A percentile compares a stretch with the other conserved stretches of the same genome.
Evolutionary conservation across 2,113 vertebrate genomes (phyloP).

Genomic region (Genyomyrus donnyi): DNA sequence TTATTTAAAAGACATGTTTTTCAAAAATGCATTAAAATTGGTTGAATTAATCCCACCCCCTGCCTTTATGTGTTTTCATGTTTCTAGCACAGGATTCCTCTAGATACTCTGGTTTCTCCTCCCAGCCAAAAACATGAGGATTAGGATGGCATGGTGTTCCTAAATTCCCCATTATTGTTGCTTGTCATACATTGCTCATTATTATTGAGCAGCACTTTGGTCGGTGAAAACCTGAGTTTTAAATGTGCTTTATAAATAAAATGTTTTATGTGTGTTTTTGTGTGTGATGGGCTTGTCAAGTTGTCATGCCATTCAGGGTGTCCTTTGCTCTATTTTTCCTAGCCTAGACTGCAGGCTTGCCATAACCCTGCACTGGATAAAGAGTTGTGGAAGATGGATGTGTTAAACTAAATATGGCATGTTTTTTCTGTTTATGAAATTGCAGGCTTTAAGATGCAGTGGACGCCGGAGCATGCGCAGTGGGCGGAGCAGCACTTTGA

Average conservation of each 20-base stretch:
- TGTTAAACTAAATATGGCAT: neutral
- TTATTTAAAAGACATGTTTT: constrained; percentile 11
- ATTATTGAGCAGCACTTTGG: no score
- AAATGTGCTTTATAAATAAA: no score
- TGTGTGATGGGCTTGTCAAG: neutral
- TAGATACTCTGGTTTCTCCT: neutral
- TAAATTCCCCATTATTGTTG: neutral
- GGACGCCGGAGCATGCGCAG: constrained; percentile 99
- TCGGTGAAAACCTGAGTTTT: no score
- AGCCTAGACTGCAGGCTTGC: neutral
- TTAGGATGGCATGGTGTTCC: neutral
- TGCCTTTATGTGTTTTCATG: neutral
- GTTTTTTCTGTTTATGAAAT: constrained; percentile 38
- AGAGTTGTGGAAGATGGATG: neutral
- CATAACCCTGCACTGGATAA: neutral
- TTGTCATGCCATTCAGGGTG: neutral
- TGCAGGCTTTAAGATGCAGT: constrained; percentile 99
- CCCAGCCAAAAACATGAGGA: neutral
- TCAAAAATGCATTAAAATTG: neutral
- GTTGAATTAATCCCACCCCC: neutral
- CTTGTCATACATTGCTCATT: no score
- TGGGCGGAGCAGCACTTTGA: constrained; percentile 99
- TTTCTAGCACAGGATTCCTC: neutral
- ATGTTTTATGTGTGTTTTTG: neutral
- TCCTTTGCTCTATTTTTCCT: neutral